Evolutionary conservation across 2,888 invertebrate genomes (phyloP), one percentile per base, ranked within the genome.

Genomic region (Apeira syringaria): DNA sequence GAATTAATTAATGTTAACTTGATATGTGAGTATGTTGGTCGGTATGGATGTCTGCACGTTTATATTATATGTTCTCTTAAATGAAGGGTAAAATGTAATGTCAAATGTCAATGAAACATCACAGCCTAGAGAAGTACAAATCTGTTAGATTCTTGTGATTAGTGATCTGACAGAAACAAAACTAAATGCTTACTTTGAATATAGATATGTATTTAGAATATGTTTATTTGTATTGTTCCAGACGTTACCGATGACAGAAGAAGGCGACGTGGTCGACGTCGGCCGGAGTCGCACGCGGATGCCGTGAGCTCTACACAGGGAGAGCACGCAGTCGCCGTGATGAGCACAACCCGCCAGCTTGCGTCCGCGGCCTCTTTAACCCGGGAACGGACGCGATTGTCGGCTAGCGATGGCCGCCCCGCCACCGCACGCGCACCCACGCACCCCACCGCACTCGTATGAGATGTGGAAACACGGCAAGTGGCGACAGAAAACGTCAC

Each of bases 381-480:
- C 80, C 81, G 86, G 79, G 76, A 80, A 78, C 82, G 71, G 70
- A 76, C 75, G 78, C 83, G 80, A 74, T 76, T 74, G 79, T 79
- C 85, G 80, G 80, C 85, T 74, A 84, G 80, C 81, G 74, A 88
- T 88, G 88, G 87, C 88, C 88, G 83, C 80, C 77, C 66, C 66
- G 54, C 74, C 77, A 54, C 83, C 80, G 78, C 79, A 68, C 67
- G 69, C 75, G 74, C 80, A 74, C 69, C 65, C 71, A 57, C 71
- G 65, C 63, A 67, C 76, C 55, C 72, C 74, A 47, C 64, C 75
- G 59, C 80, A 65, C 78, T 78, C 82, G 31, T 91, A 91, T 82
- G 93, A 93, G 89, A 93, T 94, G 91, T 94, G 94, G 94, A 94
- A 94, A 86, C 94, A 94, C 91, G 93, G 93, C 91, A 94, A 94